A percentile compares a stretch with the other conserved stretches of the same genome.
Conservation (phyloP, 2,797 vertebrate species). For the Benthosema pterotum region DNA sequence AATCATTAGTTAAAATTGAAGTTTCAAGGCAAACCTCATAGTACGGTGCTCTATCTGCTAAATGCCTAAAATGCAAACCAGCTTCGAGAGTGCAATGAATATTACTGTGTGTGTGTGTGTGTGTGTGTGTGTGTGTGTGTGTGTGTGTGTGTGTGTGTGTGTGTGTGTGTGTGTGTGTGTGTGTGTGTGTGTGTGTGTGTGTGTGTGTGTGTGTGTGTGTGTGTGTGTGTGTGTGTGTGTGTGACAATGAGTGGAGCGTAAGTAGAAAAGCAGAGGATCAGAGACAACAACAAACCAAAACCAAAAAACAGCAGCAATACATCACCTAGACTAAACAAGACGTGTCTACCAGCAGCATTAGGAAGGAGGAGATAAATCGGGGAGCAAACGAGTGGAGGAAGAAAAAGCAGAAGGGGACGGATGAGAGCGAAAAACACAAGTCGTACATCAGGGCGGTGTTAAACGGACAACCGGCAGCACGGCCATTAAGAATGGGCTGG, state of each 20-base stretch:
- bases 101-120: background rate
- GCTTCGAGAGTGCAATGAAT: constrained; percentile 2
- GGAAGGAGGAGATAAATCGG: background rate
- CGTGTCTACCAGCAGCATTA: no score
- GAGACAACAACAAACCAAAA: background rate
- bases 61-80: no score
- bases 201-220: no score
- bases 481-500: background rate
- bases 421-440: background rate
- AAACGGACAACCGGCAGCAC: background rate
- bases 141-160: background rate
- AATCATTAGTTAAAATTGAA: background rate
- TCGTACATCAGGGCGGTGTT: background rate
- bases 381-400: background rate
- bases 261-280: constrained; percentile 11
- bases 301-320: background rate
- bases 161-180: background rate
- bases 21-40: background rate
- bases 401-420: background rate
- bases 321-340: constrained; percentile 6
- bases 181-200: background rate
- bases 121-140: background rate
- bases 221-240: background rate
- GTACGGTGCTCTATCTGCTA: no score
- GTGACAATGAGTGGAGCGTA: no score